Evolutionary conservation across 2,797 vertebrate species (phyloP).

Genomic region (Enteromius fasciolatus): DNA sequence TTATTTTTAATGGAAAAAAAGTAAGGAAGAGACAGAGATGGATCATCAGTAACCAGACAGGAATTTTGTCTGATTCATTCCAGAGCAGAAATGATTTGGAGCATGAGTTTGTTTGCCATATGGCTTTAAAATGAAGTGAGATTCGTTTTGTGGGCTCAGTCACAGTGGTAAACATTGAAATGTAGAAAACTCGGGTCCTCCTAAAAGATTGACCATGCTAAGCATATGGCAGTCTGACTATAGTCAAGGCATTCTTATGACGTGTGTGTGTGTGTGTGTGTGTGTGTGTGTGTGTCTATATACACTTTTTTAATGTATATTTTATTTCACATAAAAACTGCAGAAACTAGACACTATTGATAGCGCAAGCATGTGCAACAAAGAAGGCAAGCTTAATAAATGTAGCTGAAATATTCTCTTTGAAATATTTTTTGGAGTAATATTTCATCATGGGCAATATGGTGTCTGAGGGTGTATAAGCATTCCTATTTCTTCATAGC

Average conservation of each 20-base stretch:
- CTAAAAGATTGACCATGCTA: background rate
- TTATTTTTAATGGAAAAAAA: background rate
- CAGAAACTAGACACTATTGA: background rate
- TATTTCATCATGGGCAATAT: background rate
- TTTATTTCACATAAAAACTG: background rate
- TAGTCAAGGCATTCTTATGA: background rate
- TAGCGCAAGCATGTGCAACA: background rate
- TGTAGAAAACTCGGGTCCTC: background rate
- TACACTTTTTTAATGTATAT: background rate
- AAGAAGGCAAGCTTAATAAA: background rate
- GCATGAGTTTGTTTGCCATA: background rate
- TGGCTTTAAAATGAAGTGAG: constrained; percentile 11
- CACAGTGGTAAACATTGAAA: constrained; percentile 4
- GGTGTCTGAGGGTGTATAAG: background rate
- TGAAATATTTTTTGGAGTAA: background rate
- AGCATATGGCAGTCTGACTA: background rate
- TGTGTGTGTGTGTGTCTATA: background rate
- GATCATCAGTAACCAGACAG: constrained; percentile 31
- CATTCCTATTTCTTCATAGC: background rate
- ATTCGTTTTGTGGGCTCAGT: constrained; percentile 18
- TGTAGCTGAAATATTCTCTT: background rate
- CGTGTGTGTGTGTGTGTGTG: no score
- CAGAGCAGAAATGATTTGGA: constrained; percentile 4
- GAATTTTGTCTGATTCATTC: constrained; percentile 34
- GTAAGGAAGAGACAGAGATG: background rate